Conservation (phyloP, 2,888 invertebrate species). For the Eretmocerus hayati region DNA sequence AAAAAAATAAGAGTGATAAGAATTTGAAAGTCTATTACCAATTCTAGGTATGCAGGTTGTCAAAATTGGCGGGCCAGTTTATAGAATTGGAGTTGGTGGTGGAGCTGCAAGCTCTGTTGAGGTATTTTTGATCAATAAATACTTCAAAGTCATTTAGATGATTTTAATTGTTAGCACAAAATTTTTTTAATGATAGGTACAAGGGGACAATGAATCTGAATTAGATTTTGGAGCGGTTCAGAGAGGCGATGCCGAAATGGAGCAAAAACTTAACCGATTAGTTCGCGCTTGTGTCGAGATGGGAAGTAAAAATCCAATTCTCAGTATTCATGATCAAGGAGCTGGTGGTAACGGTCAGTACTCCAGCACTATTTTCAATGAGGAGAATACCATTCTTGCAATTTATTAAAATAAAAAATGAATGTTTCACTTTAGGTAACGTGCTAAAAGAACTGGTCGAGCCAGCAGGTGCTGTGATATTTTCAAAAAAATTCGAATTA, state of each 20-base stretch:
- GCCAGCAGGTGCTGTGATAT: slow-evolving; percentile 87
- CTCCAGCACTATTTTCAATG: no score
- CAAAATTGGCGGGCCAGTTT: slow-evolving; percentile 95
- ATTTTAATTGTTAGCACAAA: no score
- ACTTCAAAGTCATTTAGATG: background rate
- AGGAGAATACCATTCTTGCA: no score
- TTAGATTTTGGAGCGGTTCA: slow-evolving; percentile 97
- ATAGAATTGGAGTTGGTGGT: slow-evolving; percentile 96
- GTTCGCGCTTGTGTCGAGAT: slow-evolving; percentile 88
- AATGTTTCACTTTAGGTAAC: slow-evolving; percentile 70
- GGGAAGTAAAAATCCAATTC: slow-evolving; percentile 75
- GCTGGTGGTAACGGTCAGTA: slow-evolving; percentile 98
- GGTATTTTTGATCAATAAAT: no score
- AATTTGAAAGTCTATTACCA: no score
- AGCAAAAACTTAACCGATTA: slow-evolving; percentile 90
- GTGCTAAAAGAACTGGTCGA: slow-evolving; percentile 95
- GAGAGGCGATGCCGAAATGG: slow-evolving; percentile 97
- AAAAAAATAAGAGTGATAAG: no score
- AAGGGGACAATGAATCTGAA: slow-evolving; percentile 78
- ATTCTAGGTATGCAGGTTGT: slow-evolving; percentile 85
- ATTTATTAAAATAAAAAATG: no score
- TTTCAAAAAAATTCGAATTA: slow-evolving; percentile 75
- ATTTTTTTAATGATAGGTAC: slow-evolving; percentile 51
- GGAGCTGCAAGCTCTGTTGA: slow-evolving; percentile 97
- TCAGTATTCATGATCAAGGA: slow-evolving; percentile 96